These are phyloP conservation scores for Oncopeltus fasciatus DNA, from an alignment of 1,140 invertebrate genomes.

Conservation along the genomic window DNA sequence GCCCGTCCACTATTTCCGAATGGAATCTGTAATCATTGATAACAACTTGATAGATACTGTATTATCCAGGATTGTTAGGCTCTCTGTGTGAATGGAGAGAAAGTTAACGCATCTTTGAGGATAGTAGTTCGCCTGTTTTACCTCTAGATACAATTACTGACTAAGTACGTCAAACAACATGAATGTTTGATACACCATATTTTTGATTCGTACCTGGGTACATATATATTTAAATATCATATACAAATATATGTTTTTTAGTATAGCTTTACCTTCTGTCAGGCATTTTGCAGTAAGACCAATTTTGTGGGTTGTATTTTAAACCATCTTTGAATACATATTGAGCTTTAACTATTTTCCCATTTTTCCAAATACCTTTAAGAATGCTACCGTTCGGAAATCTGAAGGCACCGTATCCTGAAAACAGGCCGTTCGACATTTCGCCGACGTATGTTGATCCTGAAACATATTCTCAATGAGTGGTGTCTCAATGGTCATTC, in stretches of 20 bases:
- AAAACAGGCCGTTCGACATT: not conserved
- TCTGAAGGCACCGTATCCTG: not conserved
- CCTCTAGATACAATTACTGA: not conserved
- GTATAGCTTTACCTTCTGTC: conserved; percentile 11
- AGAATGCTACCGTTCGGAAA: conserved; percentile 13
- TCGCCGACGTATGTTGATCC: conserved; percentile 4
- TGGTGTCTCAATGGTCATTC: no score
- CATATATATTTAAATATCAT: not conserved
- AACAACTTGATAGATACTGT: not conserved
- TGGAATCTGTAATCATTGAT: not conserved
- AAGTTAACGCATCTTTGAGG: not conserved
- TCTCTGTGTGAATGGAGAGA: no score
- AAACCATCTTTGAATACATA: conserved; percentile 12
- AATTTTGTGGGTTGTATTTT: not conserved
- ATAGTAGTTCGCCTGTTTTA: not conserved
- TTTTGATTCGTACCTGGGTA: not conserved
- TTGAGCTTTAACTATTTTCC: not conserved
- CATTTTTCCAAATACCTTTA: conserved; percentile 7
- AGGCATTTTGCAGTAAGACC: conserved; percentile 11
- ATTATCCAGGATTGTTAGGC: no score
- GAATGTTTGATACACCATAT: not conserved
- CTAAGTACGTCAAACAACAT: not conserved
- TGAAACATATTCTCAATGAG: no score
- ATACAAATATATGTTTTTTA: not conserved
- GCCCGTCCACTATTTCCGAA: not conserved